Evolutionary conservation across 2,113 vertebrate genomes (phyloP).

Genomic region (Pseudorhombus dupliciocellatus): DNA sequence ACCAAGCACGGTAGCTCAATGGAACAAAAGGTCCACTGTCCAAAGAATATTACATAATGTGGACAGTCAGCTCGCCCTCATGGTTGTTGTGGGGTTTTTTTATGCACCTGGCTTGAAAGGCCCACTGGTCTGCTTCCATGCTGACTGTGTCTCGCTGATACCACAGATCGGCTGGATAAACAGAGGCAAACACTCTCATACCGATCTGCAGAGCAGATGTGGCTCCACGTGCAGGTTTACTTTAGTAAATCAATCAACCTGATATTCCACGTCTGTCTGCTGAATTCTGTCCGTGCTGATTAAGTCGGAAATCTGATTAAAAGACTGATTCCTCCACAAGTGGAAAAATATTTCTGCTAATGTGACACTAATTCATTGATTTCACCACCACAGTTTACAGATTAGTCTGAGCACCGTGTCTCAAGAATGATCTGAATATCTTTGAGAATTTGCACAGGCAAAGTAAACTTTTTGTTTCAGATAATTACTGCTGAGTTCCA

Average conservation of each 20-base stretch:
- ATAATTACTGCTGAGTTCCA: slow-evolving; percentile 23
- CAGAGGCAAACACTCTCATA: slow-evolving; percentile 60
- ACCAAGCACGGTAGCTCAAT: slow-evolving; percentile 21
- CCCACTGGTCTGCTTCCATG: slow-evolving; percentile 34
- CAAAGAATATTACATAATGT: slow-evolving; percentile 28
- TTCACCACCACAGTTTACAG: neutral
- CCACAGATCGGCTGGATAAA: slow-evolving; percentile 49
- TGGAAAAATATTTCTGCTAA: neutral
- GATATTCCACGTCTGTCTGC: slow-evolving; percentile 29
- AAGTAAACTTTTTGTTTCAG: slow-evolving; percentile 9
- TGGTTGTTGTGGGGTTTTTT: slow-evolving; percentile 25
- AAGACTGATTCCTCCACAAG: neutral
- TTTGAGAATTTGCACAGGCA: neutral
- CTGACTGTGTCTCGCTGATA: slow-evolving; percentile 35
- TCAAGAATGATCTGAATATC: neutral
- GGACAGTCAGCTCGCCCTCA: slow-evolving; percentile 37
- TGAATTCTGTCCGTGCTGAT: slow-evolving; percentile 21
- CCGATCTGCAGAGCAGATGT: slow-evolving; percentile 68
- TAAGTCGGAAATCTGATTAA: slow-evolving; percentile 10
- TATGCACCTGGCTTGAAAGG: slow-evolving; percentile 32
- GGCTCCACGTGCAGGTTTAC: slow-evolving; percentile 28
- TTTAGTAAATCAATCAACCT: slow-evolving; percentile 46
- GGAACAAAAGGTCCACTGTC: slow-evolving; percentile 34
- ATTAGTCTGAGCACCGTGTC: neutral
- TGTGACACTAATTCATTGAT: neutral